phyloP scores from a whole-genome alignment of 2,113 vertebrate species.

The Etia nguti region DNA sequence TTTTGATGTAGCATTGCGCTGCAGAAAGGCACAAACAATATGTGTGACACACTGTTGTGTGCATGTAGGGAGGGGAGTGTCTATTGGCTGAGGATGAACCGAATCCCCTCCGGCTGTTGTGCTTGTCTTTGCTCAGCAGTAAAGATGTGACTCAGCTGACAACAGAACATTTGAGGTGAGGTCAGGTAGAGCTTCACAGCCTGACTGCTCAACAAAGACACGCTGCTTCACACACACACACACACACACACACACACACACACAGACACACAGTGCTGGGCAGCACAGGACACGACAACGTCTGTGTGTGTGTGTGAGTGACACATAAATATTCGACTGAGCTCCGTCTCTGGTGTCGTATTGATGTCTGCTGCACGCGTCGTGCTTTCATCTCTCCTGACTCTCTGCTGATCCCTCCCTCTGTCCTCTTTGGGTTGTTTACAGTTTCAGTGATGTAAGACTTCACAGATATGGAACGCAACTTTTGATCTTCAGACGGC shows the following conservation, averaged over 20 bases:
- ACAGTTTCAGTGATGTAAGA: neutral
- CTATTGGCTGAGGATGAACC: neutral
- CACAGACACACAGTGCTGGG: neutral
- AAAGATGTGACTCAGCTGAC: slow-evolving; percentile 6
- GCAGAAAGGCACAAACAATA: neutral
- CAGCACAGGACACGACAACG: neutral
- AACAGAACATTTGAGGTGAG: neutral
- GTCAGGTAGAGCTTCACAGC: neutral
- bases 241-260: neutral
- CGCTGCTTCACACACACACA: neutral
- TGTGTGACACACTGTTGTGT: neutral
- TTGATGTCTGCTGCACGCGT: neutral
- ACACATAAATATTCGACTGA: neutral
- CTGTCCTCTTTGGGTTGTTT: slow-evolving; percentile 2
- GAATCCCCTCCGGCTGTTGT: neutral
- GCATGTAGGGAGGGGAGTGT: neutral
- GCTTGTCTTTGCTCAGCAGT: neutral
- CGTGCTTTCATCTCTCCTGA: neutral
- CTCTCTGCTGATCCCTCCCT: neutral
- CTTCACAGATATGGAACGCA: neutral
- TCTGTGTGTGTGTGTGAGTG: neutral
- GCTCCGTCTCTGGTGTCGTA: neutral
- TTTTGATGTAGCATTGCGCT: neutral
- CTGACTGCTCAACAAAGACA: neutral
- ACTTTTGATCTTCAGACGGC: neutral